phyloP scores from a whole-genome alignment of 2,888 invertebrate species.

The Petrolisthes cinctipes region DNA sequence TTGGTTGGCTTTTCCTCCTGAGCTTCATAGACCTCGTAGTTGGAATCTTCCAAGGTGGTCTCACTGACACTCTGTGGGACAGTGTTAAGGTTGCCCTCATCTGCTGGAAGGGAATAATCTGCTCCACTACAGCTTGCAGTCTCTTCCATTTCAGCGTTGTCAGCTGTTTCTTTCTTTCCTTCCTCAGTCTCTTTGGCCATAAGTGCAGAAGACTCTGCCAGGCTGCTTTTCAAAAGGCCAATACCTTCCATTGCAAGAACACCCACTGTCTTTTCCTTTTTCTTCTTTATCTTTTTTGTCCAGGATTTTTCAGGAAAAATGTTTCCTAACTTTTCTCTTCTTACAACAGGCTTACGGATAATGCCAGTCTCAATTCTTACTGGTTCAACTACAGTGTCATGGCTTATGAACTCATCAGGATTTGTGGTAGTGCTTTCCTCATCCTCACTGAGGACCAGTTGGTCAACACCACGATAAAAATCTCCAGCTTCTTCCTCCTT shows the following conservation, averaged over 20 bases:
- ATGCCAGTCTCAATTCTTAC: constrained; percentile 43
- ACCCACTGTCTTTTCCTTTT: constrained; percentile 44
- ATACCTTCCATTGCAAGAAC: constrained; percentile 47
- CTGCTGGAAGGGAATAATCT: constrained; percentile 15
- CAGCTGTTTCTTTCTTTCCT: neutral
- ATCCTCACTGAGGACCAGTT: constrained; percentile 36
- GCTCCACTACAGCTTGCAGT: constrained; percentile 1
- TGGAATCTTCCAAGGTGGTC: neutral
- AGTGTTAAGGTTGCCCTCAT: neutral
- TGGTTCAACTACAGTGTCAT: constrained; percentile 32
- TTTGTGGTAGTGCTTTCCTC: neutral
- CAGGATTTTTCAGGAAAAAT: constrained; percentile 42
- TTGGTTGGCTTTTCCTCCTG: neutral
- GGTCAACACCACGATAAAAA: constrained; percentile 46
- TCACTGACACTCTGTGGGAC: neutral
- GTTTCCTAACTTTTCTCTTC: constrained; percentile 16
- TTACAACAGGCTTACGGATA: constrained; percentile 26
- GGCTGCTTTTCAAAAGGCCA: constrained; percentile 36
- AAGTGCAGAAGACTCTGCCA: constrained; percentile 21
- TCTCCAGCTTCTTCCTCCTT: constrained; percentile 23
- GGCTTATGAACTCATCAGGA: neutral
- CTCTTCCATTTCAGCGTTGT: neutral
- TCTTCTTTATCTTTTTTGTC: constrained; percentile 51
- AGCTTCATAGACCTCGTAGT: constrained; percentile 16
- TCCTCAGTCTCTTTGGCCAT: constrained; percentile 9